Conservation (phyloP, 1,140 invertebrate genomes). For the Drosophila kepulauana region DNA sequence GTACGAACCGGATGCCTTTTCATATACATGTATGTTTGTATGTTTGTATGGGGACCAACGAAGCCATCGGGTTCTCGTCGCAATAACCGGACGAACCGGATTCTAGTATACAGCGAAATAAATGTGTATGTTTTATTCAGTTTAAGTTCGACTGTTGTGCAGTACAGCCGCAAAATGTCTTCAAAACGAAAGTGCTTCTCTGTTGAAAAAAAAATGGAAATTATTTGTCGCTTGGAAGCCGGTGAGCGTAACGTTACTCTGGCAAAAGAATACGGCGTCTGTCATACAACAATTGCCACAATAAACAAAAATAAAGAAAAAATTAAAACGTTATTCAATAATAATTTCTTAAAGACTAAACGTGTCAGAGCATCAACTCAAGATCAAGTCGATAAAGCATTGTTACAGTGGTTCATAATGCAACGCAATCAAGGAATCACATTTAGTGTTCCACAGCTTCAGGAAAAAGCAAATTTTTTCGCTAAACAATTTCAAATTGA, state of each 20-base stretch:
- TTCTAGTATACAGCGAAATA: neutral
- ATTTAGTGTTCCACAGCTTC: neutral
- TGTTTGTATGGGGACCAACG: too few relatives aligned
- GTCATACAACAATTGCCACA: constrained; percentile 18
- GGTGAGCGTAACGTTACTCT: constrained; percentile 3
- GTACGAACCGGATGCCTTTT: too few relatives aligned
- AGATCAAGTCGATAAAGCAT: constrained; percentile 8
- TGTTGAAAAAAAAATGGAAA: constrained; percentile 14
- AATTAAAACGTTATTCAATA: constrained; percentile 4
- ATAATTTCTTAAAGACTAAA: neutral
- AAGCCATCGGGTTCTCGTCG: too few relatives aligned
- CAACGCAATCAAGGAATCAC: neutral
- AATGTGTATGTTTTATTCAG: neutral
- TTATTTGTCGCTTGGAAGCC: constrained; percentile 9
- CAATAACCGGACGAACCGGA: too few relatives aligned
- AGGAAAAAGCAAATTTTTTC: constrained; percentile 10
- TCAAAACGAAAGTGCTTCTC: constrained; percentile 11
- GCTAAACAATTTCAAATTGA: constrained; percentile 14
- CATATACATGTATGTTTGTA: too few relatives aligned
- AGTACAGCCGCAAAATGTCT: neutral
- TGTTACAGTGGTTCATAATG: constrained; percentile 1
- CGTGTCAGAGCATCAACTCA: neutral
- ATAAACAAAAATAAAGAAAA: constrained; percentile 14
- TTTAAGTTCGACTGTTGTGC: neutral
- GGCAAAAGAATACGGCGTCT: constrained; percentile 5